Base-by-base conservation (phyloP, 2,113 vertebrate species). In the Ctenodactylus gundi region DNA sequence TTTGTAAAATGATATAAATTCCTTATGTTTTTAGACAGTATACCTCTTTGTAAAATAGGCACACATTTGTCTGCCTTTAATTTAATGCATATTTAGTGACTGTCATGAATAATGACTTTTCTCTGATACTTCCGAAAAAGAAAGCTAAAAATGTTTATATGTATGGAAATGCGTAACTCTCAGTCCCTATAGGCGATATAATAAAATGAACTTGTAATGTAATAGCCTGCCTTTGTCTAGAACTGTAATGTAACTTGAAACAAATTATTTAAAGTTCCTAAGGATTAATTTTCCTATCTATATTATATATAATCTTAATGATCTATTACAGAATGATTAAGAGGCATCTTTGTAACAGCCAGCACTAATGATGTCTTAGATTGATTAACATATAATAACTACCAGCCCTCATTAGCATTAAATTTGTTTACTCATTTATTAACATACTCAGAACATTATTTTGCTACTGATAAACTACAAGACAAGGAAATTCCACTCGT, bases 321-420 rank as follows among this genome's bases (percentile, higher is more conserved):
- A 77, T 85, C 58, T 62, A 25, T 68, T 93, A 75, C 29, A 81
- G 18, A 72, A 6, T 73, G 34, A 93, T 82, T 78, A 62, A 96
- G 29, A 68, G 25, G 17, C 25, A 53, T 62, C 73, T 86, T 21
- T 78, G 17, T 88, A 78, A 73, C 0, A 21, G 25, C 18, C 31
- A 70, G 10, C 23, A 53, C 10, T 85, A 92, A 81, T 93, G 60
- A 77, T 62, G 5, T 5, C 2, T 92, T 67, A 70, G 20, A 44
- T 53, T 92, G 68, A 64, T 91, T 86, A 91, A 27, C 82, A 57
- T 55, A 6, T 73, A 94, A 76, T 88, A 96, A 88, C 82, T 58
- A 73, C 2, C 11, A 90, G 6, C n/a, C 6, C 39, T 4, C 7
- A 44, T 73, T 89, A 73, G 34, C 41, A 29, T n/a, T 78, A 13